Evolutionary conservation across 1,140 invertebrate species (phyloP), one percentile per base, ranked within the genome.

Genomic region (Monochamus saltuarius): DNA sequence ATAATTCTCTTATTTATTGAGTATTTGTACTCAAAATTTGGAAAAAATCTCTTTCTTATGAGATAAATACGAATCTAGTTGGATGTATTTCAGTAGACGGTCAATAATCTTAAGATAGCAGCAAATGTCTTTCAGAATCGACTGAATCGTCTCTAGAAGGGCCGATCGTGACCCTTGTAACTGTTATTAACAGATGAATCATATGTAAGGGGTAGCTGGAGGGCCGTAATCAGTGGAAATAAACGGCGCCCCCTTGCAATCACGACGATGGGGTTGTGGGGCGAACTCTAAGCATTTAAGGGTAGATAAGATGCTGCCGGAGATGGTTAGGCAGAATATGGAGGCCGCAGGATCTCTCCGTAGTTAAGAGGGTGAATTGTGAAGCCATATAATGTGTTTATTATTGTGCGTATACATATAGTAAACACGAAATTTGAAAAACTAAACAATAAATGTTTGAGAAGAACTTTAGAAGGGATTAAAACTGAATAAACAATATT

Each of bases 151-250:
- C 45, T 47, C 13, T 19, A 29, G 29, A 6, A 11, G 13, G 13
- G 17, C 0, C 14, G 45, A 59, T 47, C 37, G 47, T 29, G 34
- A 49, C 45, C 45, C 57, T 58, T 22, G 13, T 59, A 50, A 51
- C 57, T 51, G 57, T 59, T 59, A 59, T 59, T 59, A 59, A 59
- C 57, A 39, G 59, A 61, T 61, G 59, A 61, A 61, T 61, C 59
- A 61, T 61, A 61, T 61, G 59, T 54, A 61, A 61, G 59, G 59
- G 59, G 59, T 39, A 29, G 51, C 53, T 61, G 47, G 51, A 55
- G 59, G 22, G 53, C 59, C 38, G 55, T 61, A 61, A 55, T 61
- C 59, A 61, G 51, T 52, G 37, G 42, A 36, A 61, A 61, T 55
- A 52, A 61, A 61, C 51, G 59, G 53, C 59, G 47, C 45, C 59